Evolutionary conservation across 23 tunicate species (phyloP).

Genomic region (Halocynthia aurantium): DNA sequence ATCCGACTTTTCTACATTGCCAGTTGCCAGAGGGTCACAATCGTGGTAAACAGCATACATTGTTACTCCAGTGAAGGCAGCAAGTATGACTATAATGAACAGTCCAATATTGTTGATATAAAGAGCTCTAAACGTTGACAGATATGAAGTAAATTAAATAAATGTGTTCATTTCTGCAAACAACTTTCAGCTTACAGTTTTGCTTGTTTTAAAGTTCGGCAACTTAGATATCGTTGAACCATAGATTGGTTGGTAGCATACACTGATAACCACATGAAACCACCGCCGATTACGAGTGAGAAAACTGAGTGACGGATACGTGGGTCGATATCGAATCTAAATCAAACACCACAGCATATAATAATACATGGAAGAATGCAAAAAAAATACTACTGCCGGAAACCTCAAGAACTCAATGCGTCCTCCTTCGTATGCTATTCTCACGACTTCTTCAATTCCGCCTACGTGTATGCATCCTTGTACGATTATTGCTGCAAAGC

Average conservation of each 20-base stretch:
- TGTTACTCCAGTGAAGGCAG: slow-evolving; percentile 39
- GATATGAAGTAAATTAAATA: neutral
- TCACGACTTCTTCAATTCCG: slow-evolving; percentile 38
- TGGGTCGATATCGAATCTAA: slow-evolving; percentile 64
- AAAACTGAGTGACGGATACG: slow-evolving; percentile 64
- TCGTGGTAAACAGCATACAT: slow-evolving; percentile 51
- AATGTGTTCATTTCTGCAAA: neutral
- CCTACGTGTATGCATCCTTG: slow-evolving; percentile 44
- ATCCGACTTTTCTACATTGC: slow-evolving; percentile 49
- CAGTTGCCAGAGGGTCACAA: slow-evolving; percentile 50
- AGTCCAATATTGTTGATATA: slow-evolving; percentile 44
- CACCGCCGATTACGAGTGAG: slow-evolving; percentile 58
- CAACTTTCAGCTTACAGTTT: slow-evolving; percentile 33
- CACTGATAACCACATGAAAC: slow-evolving; percentile 62
- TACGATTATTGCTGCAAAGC: slow-evolving; percentile 44
- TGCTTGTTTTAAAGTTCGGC: slow-evolving; percentile 41
- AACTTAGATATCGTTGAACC: slow-evolving; percentile 76
- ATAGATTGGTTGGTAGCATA: slow-evolving; percentile 75
- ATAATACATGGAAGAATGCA: neutral
- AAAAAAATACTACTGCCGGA: neutral
- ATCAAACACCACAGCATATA: neutral
- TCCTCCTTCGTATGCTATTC: slow-evolving; percentile 27
- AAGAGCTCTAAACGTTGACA: slow-evolving; percentile 26
- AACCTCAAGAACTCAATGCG: slow-evolving; percentile 43
- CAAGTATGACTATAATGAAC: slow-evolving; percentile 28